Evolutionary conservation across 2,113 vertebrate species (phyloP), one percentile per base, ranked within the genome.

Genomic region (Salminus brasiliensis): DNA sequence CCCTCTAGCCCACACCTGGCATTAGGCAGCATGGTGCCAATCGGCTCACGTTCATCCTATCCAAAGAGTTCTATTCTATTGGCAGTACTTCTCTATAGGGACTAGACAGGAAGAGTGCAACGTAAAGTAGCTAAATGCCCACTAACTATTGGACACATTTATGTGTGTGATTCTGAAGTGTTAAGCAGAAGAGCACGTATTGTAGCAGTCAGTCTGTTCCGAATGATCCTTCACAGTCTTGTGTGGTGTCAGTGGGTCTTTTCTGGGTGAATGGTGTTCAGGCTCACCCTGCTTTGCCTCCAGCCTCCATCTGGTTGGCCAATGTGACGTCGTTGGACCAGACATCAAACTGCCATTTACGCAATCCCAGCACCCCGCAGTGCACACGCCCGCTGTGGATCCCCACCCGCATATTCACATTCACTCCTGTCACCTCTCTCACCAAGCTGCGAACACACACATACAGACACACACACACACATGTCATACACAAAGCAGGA

Each of bases 261-360:
- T 25, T 69, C 13, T 75, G 70, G 70, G 32, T 86, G n/a, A 25
- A 29, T 47, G 21, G 47, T 45, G 72, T 53, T 45, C 39, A 25
- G 34, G 66, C 93, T 94, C 84, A 97, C 97, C 97, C 96, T 0
- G 96, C 97, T 85, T 96, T 95, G 82, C 97, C 96, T 0, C 97
- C 97, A 0, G 97, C 97, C 76, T 98, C 96, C 97, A 98, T 98
- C 86, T 98, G 96, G 88, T 98, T 98, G 88, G 97, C 97, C 0
- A 98, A 90, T 2, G 97, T 98, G 79, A 98, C 97, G 0, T 98
- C 97, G 0, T 98, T 98, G 91, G 97, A 98, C 97, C 97, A 98
- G 81, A 98, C 97, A 0, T 98, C 97, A 41, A 98, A 98, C 85
- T 98, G 97, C 97, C 97, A 98, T 88, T 98, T 98, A 86, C 96